Base-by-base conservation (phyloP, 2,888 invertebrate genomes). In the Stegophylla sp. region DNA sequence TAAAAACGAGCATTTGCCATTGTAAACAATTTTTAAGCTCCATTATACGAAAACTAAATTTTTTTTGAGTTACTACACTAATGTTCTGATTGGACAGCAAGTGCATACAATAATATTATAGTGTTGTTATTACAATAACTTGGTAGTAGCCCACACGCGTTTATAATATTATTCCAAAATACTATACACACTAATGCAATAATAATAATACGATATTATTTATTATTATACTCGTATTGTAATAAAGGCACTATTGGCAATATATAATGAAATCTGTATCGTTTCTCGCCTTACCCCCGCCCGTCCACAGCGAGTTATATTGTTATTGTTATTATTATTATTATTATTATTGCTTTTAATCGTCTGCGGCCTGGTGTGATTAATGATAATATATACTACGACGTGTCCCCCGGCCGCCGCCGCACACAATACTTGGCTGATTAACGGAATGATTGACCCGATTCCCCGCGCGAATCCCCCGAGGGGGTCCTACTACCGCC, bases 361-460 rank as follows among this genome's bases (percentile, higher is more conserved):
- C 59, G 66, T 76, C 64, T 53, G 20, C 61, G 48, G 48, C 34
- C 48, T n/a, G n/a, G 13, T n/a, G 77, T 77, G 77, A 77, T 77
- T 77, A 77, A 77, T 67, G 77, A 77, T n/a, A n/a, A n/a, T n/a
- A n/a, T n/a, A n/a, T 74, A 43, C 76, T 26, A 20, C 43, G n/a
- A n/a, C 61, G 61, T 61, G 13, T 15, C 43, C 43, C 15, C 26
- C 45, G n/a, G 73, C 73, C 56, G 43, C 56, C 12, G 3, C 26
- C 53, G 76, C 43, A 43, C 77, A 77, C 77, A 77, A 77, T 67
- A 67, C 53, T 10, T 1, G 67, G 67, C 77, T 77, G 77, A 77
- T 77, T 77, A 77, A 77, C 77, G 26, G 77, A 77, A 67, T 45
- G 77, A 74, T 74, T 56, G 67, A 77, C 67, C 77, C 53, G 77